A percentile compares a stretch with the other conserved stretches of the same genome.
phyloP scores from a whole-genome alignment of 2,888 invertebrate genomes.

The Ypsolopha sequella region DNA sequence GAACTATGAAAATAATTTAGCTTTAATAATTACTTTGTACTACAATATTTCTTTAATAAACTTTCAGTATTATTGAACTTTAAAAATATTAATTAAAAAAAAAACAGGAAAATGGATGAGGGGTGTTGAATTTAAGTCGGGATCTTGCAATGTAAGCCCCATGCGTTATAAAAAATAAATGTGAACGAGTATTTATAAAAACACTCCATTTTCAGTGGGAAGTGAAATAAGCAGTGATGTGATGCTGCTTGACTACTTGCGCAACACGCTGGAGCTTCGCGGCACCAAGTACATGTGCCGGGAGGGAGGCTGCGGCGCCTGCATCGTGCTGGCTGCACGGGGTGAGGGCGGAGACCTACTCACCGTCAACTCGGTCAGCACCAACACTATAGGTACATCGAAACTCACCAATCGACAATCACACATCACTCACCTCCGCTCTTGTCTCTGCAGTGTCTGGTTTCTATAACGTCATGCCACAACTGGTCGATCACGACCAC shows the following conservation, averaged over 20 bases:
- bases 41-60: too few species aligned
- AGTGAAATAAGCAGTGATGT: conserved; percentile 70
- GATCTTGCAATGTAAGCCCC: too few species aligned
- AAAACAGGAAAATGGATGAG: too few species aligned
- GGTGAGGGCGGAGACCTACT: conserved; percentile 40
- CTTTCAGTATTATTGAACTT: too few species aligned
- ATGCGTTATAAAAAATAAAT: too few species aligned
- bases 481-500: conserved; percentile 75
- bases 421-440: background rate
- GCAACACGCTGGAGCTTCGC: conserved; percentile 64
- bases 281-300: conserved; percentile 79
- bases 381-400: background rate
- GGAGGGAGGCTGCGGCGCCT: conserved; percentile 79
- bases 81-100: too few species aligned
- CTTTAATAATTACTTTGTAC: too few species aligned
- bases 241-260: conserved; percentile 70
- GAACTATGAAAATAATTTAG: too few species aligned
- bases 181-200: background rate
- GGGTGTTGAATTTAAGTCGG: too few species aligned
- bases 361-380: conserved; percentile 74
- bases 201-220: conserved; percentile 56
- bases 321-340: conserved; percentile 58
- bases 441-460: conserved; percentile 38
- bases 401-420: background rate
- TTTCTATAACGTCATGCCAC: conserved; percentile 50